Percentiles rank a stretch among this genome's conserved stretches.
These are phyloP conservation scores for Gonioctena quinquepunctata DNA, from an alignment of 1,140 invertebrate genomes.

Conservation along the genomic window DNA sequence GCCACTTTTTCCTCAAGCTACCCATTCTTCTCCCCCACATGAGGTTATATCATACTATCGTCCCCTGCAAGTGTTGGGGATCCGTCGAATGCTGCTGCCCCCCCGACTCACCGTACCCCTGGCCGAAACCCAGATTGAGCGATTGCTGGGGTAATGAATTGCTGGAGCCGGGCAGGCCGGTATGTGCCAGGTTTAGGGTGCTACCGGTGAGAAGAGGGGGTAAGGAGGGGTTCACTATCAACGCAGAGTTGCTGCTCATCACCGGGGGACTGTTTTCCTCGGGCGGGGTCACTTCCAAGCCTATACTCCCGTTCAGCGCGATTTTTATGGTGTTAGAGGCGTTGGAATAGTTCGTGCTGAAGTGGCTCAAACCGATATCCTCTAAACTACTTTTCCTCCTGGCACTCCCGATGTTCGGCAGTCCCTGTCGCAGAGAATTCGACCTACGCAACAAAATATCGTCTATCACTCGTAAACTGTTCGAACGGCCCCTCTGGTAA, in stretches of 20 bases:
- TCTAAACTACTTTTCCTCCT: slow-evolving; percentile 80
- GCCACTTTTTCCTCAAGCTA: slow-evolving; percentile 72
- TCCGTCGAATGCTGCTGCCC: slow-evolving; percentile 58
- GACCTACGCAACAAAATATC: slow-evolving; percentile 82
- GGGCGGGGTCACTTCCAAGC: slow-evolving; percentile 76
- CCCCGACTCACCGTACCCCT: slow-evolving; percentile 29
- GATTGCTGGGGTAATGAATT: slow-evolving; percentile 50
- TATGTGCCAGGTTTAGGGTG: slow-evolving; percentile 54
- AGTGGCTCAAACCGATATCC: slow-evolving; percentile 81
- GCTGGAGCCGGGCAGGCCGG: slow-evolving; percentile 59
- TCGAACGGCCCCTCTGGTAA: slow-evolving; percentile 77
- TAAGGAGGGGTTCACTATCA: slow-evolving; percentile 62
- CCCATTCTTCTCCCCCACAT: slow-evolving; percentile 83
- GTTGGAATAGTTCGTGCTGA: slow-evolving; percentile 65
- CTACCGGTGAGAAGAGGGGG: slow-evolving; percentile 46
- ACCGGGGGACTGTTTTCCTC: slow-evolving; percentile 66
- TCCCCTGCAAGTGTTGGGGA: slow-evolving; percentile 80
- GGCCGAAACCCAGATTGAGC: slow-evolving; percentile 41
- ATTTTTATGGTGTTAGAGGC: slow-evolving; percentile 80
- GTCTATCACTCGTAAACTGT: slow-evolving; percentile 81
- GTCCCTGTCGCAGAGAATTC: slow-evolving; percentile 80
- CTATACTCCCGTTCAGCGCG: slow-evolving; percentile 82
- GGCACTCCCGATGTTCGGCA: slow-evolving; percentile 56
- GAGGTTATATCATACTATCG: slow-evolving; percentile 90
- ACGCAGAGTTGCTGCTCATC: slow-evolving; percentile 61